phyloP scores from a whole-genome alignment of 2,113 vertebrate genomes.

The Mystacornis crossleyi region DNA sequence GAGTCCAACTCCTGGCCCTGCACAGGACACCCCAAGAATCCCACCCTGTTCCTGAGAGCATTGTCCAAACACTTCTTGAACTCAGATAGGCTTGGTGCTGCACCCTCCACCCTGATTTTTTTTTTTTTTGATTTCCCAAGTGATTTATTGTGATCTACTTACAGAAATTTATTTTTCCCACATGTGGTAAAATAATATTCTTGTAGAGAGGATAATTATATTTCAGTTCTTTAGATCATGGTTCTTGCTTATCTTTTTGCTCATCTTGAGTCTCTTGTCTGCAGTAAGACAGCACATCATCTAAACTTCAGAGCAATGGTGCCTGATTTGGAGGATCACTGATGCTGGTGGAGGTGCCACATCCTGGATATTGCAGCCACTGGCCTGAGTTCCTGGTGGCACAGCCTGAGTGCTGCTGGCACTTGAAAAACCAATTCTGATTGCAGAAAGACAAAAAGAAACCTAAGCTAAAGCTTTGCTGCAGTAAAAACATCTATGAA shows the following conservation, averaged over 20 bases:
- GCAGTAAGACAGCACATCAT: constrained; percentile 80
- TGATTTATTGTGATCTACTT: neutral
- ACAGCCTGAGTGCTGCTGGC: neutral
- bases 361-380: neutral
- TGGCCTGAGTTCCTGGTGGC: fast-evolving
- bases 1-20: neutral
- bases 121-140: neutral
- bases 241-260: neutral
- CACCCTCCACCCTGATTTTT: too few species aligned
- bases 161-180: neutral
- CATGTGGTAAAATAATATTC: neutral
- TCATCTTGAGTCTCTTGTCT: constrained; percentile 76
- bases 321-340: neutral
- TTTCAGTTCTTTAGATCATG: neutral
- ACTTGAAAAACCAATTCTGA: neutral
- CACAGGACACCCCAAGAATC: neutral
- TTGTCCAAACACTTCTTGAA: neutral
- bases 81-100: neutral
- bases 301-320: constrained; percentile 60
- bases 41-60: too few species aligned
- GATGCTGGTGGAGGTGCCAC: neutral
- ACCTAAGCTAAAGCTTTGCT: neutral
- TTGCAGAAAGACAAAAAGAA: neutral
- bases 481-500: neutral
- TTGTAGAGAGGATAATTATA: neutral